Evolutionary conservation across 2,113 vertebrate genomes (phyloP).

Genomic region (Larimichthys crocea): DNA sequence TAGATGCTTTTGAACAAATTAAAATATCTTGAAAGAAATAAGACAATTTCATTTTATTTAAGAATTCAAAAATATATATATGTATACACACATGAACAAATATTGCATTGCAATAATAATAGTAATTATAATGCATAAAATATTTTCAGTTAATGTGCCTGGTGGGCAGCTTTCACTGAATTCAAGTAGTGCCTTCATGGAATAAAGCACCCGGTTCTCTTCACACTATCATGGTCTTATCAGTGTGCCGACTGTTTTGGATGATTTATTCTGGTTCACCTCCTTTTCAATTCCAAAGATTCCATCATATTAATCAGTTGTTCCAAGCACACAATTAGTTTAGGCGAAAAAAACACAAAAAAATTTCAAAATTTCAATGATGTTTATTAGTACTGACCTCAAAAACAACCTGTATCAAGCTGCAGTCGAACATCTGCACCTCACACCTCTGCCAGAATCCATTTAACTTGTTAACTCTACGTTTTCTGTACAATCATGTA

Average conservation of each 20-base stretch:
- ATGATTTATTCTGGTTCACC: neutral
- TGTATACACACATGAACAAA: too few species aligned
- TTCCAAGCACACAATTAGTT: constrained; percentile 73
- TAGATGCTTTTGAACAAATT: too few species aligned
- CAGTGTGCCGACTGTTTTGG: neutral
- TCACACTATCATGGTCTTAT: neutral
- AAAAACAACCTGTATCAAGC: constrained; percentile 90
- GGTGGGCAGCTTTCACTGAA: too few species aligned
- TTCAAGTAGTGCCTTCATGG: too few species aligned
- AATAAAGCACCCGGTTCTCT: neutral
- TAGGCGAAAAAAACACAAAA: neutral
- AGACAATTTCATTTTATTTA: too few species aligned
- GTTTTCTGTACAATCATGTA: constrained; percentile 86
- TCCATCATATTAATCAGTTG: constrained; percentile 87
- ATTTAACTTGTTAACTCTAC: constrained; percentile 79
- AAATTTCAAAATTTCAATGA: too few species aligned
- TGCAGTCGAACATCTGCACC: constrained; percentile 88
- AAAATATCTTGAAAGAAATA: too few species aligned
- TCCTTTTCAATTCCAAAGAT: constrained; percentile 50
- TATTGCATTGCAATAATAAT: too few species aligned
- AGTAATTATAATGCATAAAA: too few species aligned
- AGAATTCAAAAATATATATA: too few species aligned
- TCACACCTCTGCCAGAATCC: constrained; percentile 88
- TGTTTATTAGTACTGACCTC: constrained; percentile 39
- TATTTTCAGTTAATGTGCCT: too few species aligned